Evolutionary conservation across 2,797 vertebrate genomes (phyloP).

Genomic region (Gambusia yucatana): DNA sequence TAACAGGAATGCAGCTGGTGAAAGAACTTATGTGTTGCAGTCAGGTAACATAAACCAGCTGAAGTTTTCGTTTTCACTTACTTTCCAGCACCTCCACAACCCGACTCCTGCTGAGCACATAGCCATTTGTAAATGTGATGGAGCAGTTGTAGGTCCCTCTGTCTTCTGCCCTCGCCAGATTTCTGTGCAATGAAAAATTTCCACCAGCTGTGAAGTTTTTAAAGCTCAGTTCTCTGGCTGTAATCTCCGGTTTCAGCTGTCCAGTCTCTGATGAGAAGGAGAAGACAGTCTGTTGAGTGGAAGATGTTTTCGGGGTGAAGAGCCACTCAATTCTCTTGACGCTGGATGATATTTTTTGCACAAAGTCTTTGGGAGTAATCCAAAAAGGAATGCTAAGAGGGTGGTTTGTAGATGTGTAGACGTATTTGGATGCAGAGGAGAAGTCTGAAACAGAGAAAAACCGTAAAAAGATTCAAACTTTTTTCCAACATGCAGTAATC

Average conservation of each 20-base stretch:
- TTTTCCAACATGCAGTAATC: constrained; percentile 4
- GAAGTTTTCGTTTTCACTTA: constrained; percentile 48
- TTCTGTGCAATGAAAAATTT: constrained; percentile 42
- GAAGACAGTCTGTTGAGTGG: constrained; percentile 23
- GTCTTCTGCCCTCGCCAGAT: background rate
- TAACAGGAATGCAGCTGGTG: too few relatives aligned
- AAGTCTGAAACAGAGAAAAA: constrained; percentile 63
- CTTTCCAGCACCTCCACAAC: constrained; percentile 69
- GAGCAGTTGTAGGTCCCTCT: constrained; percentile 65
- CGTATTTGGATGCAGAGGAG: background rate
- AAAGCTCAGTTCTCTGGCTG: accelerated
- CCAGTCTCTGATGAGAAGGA: background rate
- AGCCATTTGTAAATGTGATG: constrained; percentile 30
- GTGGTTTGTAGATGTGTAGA: constrained; percentile 43
- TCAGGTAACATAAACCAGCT: background rate
- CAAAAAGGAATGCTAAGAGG: constrained; percentile 61
- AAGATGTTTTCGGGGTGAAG: constrained; percentile 38
- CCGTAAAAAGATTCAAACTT: background rate
- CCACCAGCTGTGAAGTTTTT: background rate
- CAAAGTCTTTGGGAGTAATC: constrained; percentile 30
- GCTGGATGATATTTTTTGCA: constrained; percentile 36
- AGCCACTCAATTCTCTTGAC: constrained; percentile 58
- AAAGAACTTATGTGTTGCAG: too few relatives aligned
- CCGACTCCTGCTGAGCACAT: constrained; percentile 21
- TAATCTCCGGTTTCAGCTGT: background rate